Percentiles rank a stretch among this genome's conserved stretches.
These are phyloP conservation scores for Sturnus vulgaris DNA, from an alignment of 2,113 vertebrate species.

Conservation along the genomic window DNA sequence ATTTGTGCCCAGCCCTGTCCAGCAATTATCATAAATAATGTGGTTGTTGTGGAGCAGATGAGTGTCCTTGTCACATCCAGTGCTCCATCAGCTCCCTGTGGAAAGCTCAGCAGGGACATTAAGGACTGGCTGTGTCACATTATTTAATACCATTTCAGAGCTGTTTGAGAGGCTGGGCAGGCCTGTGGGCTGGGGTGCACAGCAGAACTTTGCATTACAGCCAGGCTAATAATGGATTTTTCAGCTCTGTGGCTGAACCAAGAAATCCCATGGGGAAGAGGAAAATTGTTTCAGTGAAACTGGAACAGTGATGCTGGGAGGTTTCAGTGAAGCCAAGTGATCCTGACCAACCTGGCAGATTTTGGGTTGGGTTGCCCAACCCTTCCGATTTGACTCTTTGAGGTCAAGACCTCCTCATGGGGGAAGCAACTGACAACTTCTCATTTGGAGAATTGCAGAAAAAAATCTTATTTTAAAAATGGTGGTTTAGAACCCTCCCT, in stretches of 20 bases:
- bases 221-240: slow-evolving; percentile 51
- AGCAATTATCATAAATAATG: neutral
- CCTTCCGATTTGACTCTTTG: neutral
- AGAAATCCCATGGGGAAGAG: slow-evolving; percentile 15
- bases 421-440: neutral
- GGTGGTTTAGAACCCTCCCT: neutral
- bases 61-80: neutral
- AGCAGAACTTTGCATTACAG: neutral
- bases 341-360: neutral
- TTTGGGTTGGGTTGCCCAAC: neutral
- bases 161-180: slow-evolving; percentile 2
- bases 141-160: neutral
- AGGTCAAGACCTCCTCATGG: neutral
- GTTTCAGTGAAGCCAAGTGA: neutral
- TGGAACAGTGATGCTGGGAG: neutral
- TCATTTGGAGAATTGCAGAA: neutral
- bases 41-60: neutral
- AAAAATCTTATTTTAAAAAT: neutral
- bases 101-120: neutral
- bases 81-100: neutral
- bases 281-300: slow-evolving; percentile 8
- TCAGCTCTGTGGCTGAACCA: slow-evolving; percentile 28
- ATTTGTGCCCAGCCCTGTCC: neutral
- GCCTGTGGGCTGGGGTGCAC: neutral
- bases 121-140: neutral